Conservation (phyloP, 2,888 invertebrate genomes). For the Chrysina gloriosa region DNA sequence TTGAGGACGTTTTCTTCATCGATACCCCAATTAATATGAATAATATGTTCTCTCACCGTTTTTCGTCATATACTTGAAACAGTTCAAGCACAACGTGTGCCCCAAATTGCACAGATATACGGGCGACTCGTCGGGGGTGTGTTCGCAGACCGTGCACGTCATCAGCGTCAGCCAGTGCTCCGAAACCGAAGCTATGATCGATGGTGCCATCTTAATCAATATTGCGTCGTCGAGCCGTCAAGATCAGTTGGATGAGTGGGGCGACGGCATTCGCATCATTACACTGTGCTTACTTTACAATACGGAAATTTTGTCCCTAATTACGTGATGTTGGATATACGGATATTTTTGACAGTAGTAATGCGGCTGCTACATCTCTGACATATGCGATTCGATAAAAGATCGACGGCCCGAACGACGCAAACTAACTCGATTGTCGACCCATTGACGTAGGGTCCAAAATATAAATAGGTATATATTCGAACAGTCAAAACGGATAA, state of each 20-base stretch:
- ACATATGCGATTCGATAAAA: no score
- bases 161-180: constrained; percentile 56
- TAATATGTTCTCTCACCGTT: constrained; percentile 51
- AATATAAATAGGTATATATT: no score
- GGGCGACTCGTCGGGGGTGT: constrained; percentile 57
- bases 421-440: constrained; percentile 8
- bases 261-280: constrained; percentile 33
- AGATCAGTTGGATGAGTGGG: neutral
- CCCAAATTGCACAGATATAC: constrained; percentile 58
- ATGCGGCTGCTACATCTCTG: constrained; percentile 26
- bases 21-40: neutral
- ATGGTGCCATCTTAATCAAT: constrained; percentile 39
- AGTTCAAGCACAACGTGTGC: constrained; percentile 58
- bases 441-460: no score
- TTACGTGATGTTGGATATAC: constrained; percentile 16
- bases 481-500: no score
- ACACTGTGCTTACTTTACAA: constrained; percentile 30
- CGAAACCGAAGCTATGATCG: constrained; percentile 32
- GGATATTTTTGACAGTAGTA: constrained; percentile 37
- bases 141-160: constrained; percentile 58
- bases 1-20: neutral
- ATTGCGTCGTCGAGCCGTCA: neutral
- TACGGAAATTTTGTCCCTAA: constrained; percentile 44
- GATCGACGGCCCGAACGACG: constrained; percentile 2
- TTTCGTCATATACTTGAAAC: constrained; percentile 54